These are phyloP conservation scores for Phocides pigmalion DNA, from an alignment of 1,140 invertebrate genomes.

Conservation along the genomic window DNA sequence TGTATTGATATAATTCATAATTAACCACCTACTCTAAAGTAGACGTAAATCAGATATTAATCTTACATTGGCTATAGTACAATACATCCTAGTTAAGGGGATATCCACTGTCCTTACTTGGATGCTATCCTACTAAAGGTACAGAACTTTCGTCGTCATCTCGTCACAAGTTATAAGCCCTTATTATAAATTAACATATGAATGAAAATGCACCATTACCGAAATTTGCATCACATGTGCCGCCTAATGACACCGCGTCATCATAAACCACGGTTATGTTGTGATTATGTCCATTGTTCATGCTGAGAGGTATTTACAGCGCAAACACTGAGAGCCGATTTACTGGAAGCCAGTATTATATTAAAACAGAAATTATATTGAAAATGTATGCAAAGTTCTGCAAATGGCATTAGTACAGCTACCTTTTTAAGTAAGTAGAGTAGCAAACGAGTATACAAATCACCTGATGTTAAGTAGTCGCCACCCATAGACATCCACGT, in stretches of 20 bases:
- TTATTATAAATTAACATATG: conserved; percentile 18
- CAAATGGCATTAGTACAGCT: too few relatives aligned
- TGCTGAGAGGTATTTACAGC: conserved; percentile 1
- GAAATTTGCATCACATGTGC: conserved; percentile 22
- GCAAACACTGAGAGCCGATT: not conserved
- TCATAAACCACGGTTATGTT: conserved; percentile 9
- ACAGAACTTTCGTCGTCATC: conserved; percentile 5
- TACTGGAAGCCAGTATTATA: not conserved
- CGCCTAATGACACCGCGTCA: not conserved
- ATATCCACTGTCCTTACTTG: not conserved
- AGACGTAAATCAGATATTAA: too few relatives aligned
- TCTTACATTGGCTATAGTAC: too few relatives aligned
- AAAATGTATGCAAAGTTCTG: too few relatives aligned
- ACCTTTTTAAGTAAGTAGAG: too few relatives aligned
- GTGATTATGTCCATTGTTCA: conserved; percentile 24
- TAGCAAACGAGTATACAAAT: too few relatives aligned
- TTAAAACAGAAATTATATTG: not conserved
- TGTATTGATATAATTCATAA: too few relatives aligned
- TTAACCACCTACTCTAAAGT: too few relatives aligned
- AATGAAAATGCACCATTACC: conserved; percentile 13
- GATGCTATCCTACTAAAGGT: not conserved
- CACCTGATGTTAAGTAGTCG: too few relatives aligned
- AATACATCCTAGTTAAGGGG: too few relatives aligned
- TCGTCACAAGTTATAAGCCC: conserved; percentile 6
- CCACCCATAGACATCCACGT: too few relatives aligned